These are phyloP conservation scores for Scelioninae gen. 2 DNA, from an alignment of 2,888 invertebrate genomes.

Conservation along the genomic window DNA sequence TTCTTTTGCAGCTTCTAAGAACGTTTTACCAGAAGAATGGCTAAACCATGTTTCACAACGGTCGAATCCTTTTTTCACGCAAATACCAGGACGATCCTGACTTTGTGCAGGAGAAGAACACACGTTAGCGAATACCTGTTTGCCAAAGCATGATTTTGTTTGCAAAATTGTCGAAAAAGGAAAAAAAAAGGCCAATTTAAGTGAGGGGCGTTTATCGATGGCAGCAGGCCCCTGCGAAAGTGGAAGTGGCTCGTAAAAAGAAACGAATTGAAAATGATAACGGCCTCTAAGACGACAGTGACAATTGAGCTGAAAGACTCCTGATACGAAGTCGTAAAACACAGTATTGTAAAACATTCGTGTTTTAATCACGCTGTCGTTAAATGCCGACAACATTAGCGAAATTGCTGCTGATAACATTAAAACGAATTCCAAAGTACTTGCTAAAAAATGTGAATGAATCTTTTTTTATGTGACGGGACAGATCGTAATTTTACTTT, in stretches of 20 bases:
- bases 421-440: constrained; percentile 32
- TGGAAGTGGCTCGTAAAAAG: constrained; percentile 40
- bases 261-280: constrained; percentile 35
- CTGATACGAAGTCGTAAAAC: constrained; percentile 48
- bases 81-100: not conserved
- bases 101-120: not conserved
- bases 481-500: constrained; percentile 17
- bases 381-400: constrained; percentile 31
- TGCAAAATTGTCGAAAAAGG: constrained; percentile 5
- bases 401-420: constrained; percentile 29
- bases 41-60: too few species aligned
- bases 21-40: too few species aligned
- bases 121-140: not conserved
- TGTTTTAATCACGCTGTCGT: constrained; percentile 39
- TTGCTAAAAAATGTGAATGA: constrained; percentile 30
- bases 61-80: not conserved
- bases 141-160: constrained; percentile 22
- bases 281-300: constrained; percentile 33
- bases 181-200: constrained; percentile 33
- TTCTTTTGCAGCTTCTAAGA: too few species aligned
- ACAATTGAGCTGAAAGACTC: constrained; percentile 46
- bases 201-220: constrained; percentile 21
- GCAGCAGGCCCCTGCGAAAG: constrained; percentile 14
- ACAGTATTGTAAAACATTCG: constrained; percentile 42
- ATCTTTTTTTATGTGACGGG: constrained; percentile 19